A percentile compares a stretch with the other conserved stretches of the same genome.
These are phyloP conservation scores for Andrena dorsata DNA, from an alignment of 2,888 invertebrate genomes.

Conservation along the genomic window DNA sequence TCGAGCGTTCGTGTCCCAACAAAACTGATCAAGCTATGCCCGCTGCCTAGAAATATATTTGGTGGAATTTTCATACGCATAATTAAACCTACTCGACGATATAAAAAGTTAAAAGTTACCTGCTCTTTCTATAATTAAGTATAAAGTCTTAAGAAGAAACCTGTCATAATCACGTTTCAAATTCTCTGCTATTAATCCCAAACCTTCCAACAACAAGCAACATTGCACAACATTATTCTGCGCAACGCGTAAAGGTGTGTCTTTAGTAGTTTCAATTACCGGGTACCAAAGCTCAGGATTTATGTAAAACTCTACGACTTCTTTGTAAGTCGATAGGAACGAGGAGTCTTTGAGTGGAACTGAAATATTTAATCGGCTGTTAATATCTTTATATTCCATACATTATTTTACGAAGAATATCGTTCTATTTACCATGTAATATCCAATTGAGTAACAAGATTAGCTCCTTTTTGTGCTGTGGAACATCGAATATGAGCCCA, in stretches of 20 bases:
- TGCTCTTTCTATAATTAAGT: conserved; percentile 90
- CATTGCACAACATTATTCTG: conserved; percentile 89
- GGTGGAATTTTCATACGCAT: too few relatives aligned
- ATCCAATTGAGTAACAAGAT: conserved; percentile 88
- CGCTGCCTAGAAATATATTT: conserved; percentile 86
- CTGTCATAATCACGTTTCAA: conserved; percentile 87
- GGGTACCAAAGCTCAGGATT: conserved; percentile 79
- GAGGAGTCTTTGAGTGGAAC: conserved; percentile 68
- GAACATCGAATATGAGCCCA: conserved; percentile 86
- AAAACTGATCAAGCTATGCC: conserved; percentile 88
- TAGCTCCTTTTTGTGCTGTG: conserved; percentile 87
- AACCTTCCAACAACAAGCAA: conserved; percentile 90
- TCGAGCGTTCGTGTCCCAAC: conserved; percentile 88
- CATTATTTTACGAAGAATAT: conserved; percentile 74
- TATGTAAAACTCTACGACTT: conserved; percentile 79
- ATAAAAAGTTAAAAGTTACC: conserved; percentile 84
- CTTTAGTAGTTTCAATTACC: conserved; percentile 73
- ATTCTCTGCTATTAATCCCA: conserved; percentile 88
- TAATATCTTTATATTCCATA: conserved; percentile 72
- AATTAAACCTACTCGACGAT: too few relatives aligned
- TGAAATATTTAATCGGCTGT: conserved; percentile 53
- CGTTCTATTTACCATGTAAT: conserved; percentile 83
- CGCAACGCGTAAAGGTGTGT: conserved; percentile 82
- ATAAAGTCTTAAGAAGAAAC: conserved; percentile 89
- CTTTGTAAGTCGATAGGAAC: conserved; percentile 71